These are phyloP conservation scores for Platygyra sinensis DNA, from an alignment of 64 coral and sea anemone genomes.

Conservation along the genomic window DNA sequence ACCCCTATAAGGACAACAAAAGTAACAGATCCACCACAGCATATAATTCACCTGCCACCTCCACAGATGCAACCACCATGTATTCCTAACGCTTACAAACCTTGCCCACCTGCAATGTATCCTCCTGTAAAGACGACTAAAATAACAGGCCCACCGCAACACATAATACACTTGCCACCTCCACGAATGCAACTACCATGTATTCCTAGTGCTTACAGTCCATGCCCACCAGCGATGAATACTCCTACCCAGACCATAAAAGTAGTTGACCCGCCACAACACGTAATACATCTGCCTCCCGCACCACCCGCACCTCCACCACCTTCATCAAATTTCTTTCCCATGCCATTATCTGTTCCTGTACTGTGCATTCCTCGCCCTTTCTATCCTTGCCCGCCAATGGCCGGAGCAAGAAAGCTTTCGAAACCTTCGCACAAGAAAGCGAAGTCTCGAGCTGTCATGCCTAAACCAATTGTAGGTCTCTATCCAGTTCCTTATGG, in stretches of 20 bases:
- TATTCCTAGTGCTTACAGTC: background rate
- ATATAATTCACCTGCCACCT: conserved; percentile 5
- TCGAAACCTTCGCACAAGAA: conserved; percentile 21
- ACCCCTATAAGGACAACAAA: background rate
- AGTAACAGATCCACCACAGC: conserved; percentile 13
- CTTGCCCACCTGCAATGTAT: conserved; percentile 14
- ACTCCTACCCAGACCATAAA: background rate
- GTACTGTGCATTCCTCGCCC: conserved; percentile 31
- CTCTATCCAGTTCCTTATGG: background rate
- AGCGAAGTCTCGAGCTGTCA: conserved; percentile 13
- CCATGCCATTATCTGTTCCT: background rate
- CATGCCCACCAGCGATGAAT: background rate
- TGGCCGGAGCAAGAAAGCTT: background rate
- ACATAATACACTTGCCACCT: background rate
- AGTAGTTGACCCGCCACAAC: conserved; percentile 6
- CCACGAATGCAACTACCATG: conserved; percentile 17
- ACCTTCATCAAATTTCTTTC: background rate
- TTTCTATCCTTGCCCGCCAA: conserved; percentile 24
- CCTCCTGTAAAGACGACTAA: background rate
- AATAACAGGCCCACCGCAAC: background rate
- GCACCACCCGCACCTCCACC: conserved; percentile 24
- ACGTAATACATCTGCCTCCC: conserved; percentile 20
- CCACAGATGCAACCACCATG: conserved; percentile 34
- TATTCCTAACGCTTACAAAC: conserved; percentile 24
- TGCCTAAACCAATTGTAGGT: background rate